Evolutionary conservation across 1,140 invertebrate species (phyloP).

Genomic region (Platyura marginata): DNA sequence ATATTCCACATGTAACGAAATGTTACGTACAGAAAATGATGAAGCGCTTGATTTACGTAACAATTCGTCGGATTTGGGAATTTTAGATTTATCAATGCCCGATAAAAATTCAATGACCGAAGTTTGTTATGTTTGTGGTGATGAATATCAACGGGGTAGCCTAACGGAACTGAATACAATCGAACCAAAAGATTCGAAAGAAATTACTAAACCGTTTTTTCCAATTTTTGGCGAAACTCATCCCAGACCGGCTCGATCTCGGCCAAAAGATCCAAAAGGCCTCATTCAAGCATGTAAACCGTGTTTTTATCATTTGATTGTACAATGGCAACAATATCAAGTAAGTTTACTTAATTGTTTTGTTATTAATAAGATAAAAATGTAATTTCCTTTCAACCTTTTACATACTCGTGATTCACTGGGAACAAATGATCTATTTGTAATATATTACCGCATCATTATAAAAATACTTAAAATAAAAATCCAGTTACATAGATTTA

Average conservation of each 20-base stretch:
- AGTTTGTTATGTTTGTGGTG: constrained; percentile 78
- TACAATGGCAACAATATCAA: constrained; percentile 62
- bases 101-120: constrained; percentile 78
- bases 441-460: too few species aligned
- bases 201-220: constrained; percentile 51
- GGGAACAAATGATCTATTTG: too few species aligned
- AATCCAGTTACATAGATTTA: too few species aligned
- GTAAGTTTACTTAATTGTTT: constrained; percentile 34
- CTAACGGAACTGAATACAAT: constrained; percentile 39
- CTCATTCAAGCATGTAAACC: constrained; percentile 58
- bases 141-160: constrained; percentile 62
- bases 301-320: constrained; percentile 61
- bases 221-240: constrained; percentile 63
- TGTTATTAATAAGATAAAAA: too few species aligned
- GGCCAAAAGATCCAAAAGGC: constrained; percentile 66
- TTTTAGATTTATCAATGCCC: constrained; percentile 74
- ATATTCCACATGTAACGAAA: constrained; percentile 8
- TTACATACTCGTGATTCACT: too few species aligned
- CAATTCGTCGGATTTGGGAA: constrained; percentile 35
- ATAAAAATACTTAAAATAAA: too few species aligned
- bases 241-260: constrained; percentile 58
- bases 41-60: not conserved
- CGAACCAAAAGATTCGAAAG: constrained; percentile 29
- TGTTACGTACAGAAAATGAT: constrained; percentile 1
- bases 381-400: too few species aligned